Evolutionary conservation across 1,140 invertebrate species (phyloP), one percentile per base, ranked within the genome.

Genomic region (Physella acuta): DNA sequence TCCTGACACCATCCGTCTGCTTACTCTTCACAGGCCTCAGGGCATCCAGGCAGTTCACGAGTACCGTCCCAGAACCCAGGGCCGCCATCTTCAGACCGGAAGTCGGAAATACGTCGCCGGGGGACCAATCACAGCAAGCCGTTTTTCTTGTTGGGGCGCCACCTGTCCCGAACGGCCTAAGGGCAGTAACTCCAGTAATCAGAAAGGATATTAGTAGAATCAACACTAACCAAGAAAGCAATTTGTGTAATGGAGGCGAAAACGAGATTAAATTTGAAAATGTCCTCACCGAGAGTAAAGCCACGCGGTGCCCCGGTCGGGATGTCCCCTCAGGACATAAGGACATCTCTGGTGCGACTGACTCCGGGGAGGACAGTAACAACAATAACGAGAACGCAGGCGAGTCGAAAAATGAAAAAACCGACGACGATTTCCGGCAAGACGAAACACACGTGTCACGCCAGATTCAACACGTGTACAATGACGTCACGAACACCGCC

Each of bases 51-150:
- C 64, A 67, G 8, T 20, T 56, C 33, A 1, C 31, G 14, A 30
- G 52, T 2, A 3, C 4, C n/a, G 30, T 20, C 36, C 51, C 33
- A 26, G 36, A 26, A 14, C 34, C 31, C 52, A 67, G 20, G 51
- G 44, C 52, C 51, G 64, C 64, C 64, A 67, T 67, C 5, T 67
- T 67, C 17, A 28, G 28, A 67, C 33, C 64, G 33, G 64, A 67
- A 67, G 31, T 39, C n/a, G 52, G 64, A 67, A 67, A 67, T 56
- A 28, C 33, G 26, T 67, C 36, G 52, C 64, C 64, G 1, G 31
- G 39, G 52, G 52, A 56, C 31, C 64, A 67, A 56, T 67, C 64
- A 39, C 64, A 67, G n/a, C 34, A 4, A 3, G 17, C 8, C 17
- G 5, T 67, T 55, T 26, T 31, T n/a, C 0, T 24, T 5, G 11